A percentile compares a stretch with the other conserved stretches of the same genome.
phyloP scores from a whole-genome alignment of 2,113 vertebrate species.

The Madoqua kirkii region DNA sequence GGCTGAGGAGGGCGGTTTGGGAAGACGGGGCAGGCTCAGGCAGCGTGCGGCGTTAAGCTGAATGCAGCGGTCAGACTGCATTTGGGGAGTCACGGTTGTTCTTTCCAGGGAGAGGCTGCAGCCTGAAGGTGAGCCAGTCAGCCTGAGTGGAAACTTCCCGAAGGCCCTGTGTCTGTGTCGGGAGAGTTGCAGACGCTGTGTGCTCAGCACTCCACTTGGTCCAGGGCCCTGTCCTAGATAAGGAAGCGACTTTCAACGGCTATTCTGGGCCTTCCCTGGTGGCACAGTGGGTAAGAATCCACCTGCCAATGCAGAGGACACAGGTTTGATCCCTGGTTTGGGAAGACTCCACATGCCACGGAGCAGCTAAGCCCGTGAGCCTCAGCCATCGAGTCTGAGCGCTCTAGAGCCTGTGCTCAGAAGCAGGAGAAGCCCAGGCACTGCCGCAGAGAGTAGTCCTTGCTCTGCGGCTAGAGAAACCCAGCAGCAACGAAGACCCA shows the following conservation, averaged over 20 bases:
- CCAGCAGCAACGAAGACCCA: neutral
- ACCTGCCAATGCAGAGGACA: neutral
- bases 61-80: neutral
- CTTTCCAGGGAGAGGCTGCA: neutral
- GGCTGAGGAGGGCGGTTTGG: neutral
- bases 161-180: neutral
- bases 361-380: neutral
- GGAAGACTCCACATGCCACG: neutral
- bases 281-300: neutral
- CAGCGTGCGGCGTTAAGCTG: neutral
- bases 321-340: neutral
- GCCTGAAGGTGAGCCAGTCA: neutral
- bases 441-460: neutral
- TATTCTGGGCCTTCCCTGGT: neutral
- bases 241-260: neutral
- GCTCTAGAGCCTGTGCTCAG: neutral
- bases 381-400: neutral
- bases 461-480: neutral
- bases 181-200: neutral
- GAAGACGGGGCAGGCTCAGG: neutral
- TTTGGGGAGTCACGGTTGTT: neutral
- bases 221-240: neutral
- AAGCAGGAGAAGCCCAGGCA: neutral
- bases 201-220: neutral
- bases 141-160: accelerated